Evolutionary conservation across 1,140 invertebrate genomes (phyloP).

Genomic region (Hermatobates lingyangjiaoensis): DNA sequence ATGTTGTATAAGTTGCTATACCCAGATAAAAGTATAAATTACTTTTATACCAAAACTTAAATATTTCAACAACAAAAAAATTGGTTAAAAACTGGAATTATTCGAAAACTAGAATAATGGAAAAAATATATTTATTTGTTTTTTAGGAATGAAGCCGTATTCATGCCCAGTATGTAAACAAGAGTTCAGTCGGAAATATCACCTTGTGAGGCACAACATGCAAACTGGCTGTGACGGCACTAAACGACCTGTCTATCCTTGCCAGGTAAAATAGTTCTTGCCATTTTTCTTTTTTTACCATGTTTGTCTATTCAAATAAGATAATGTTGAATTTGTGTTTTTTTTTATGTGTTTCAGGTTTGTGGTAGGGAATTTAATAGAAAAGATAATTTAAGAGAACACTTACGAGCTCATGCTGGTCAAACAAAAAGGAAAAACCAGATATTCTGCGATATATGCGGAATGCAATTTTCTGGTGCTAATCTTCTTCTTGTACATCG

Average conservation of each 20-base stretch:
- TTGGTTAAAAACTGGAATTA: neutral
- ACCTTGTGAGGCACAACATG: constrained; percentile 49
- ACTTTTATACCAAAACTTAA: neutral
- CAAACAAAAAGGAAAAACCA: constrained; percentile 41
- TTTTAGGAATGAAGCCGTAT: constrained; percentile 27
- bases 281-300: neutral
- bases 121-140: constrained; percentile 11
- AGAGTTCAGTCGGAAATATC: constrained; percentile 54
- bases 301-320: neutral
- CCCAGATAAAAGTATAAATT: neutral
- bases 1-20: neutral
- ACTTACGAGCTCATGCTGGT: constrained; percentile 50
- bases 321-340: neutral
- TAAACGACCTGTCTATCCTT: constrained; percentile 32
- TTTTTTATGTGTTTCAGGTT: constrained; percentile 30
- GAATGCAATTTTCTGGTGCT: constrained; percentile 46
- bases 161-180: constrained; percentile 37
- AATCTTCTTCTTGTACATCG: constrained; percentile 46
- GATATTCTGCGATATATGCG: constrained; percentile 41
- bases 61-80: neutral
- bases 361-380: constrained; percentile 50
- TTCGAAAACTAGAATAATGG: constrained; percentile 12
- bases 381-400: constrained; percentile 57
- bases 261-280: constrained; percentile 29
- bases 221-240: constrained; percentile 51